Conservation (phyloP, 2,113 vertebrate genomes). For the Hemiscyllium ocellatum region DNA sequence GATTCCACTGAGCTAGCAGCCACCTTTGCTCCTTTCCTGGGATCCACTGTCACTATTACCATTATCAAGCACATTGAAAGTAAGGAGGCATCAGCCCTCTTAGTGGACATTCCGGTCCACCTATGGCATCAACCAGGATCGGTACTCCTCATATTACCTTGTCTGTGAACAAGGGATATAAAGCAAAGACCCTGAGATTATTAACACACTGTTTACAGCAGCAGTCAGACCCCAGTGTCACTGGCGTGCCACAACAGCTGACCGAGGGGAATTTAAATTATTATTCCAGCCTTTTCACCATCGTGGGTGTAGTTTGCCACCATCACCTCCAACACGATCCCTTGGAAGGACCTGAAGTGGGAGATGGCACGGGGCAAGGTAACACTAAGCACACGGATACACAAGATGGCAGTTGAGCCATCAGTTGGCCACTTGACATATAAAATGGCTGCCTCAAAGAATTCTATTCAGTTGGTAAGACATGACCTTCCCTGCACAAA, state of each 20-base stretch:
- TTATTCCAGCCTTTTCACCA: neutral
- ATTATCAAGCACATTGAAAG: neutral
- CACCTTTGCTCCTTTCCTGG: neutral
- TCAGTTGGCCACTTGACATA: no score
- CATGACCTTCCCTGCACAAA: no score
- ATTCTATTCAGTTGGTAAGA: no score
- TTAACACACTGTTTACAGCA: neutral
- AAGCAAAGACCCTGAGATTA: neutral
- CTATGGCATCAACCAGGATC: neutral
- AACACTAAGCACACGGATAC: no score
- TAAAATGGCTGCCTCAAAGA: no score
- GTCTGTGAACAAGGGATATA: neutral
- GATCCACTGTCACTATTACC: neutral
- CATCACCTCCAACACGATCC: neutral
- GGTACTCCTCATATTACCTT: neutral
- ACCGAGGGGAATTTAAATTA: neutral
- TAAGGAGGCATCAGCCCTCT: neutral
- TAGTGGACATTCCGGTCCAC: neutral
- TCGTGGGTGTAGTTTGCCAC: neutral
- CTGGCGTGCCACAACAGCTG: no score
- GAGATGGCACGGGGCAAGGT: no score
- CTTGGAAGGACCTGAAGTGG: no score
- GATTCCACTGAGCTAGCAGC: neutral
- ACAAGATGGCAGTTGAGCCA: no score
- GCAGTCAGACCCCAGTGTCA: neutral